A percentile compares a stretch with the other conserved stretches of the same genome.
phyloP scores from a whole-genome alignment of 2,888 invertebrate genomes.

The Tribolium freemani region DNA sequence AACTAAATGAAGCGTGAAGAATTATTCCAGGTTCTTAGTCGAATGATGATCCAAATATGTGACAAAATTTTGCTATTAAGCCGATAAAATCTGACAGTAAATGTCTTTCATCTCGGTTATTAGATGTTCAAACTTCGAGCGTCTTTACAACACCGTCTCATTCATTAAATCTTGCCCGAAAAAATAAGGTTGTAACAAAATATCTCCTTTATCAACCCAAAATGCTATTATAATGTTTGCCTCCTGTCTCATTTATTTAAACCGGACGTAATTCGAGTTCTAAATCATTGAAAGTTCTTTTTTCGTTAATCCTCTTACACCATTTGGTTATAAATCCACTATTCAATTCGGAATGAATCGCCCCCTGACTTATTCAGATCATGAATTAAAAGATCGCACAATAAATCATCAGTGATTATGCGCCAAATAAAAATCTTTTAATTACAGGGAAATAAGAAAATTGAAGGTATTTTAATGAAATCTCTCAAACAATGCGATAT shows the following conservation, averaged over 20 bases:
- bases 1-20: not conserved
- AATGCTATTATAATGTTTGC: not conserved
- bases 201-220: too few relatives aligned
- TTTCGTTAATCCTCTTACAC: not conserved
- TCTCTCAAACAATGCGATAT: not conserved
- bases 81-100: not conserved
- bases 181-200: too few relatives aligned
- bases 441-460: not conserved
- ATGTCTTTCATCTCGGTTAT: not conserved
- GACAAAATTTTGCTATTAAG: too few relatives aligned
- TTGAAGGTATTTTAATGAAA: not conserved
- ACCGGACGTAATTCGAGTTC: not conserved
- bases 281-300: not conserved
- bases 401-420: not conserved
- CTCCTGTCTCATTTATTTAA: not conserved
- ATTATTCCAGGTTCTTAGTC: too few relatives aligned
- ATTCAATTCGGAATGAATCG: not conserved
- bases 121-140: not conserved
- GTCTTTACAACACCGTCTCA: not conserved
- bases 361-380: not conserved
- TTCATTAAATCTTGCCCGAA: too few relatives aligned
- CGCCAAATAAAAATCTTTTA: not conserved
- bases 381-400: not conserved
- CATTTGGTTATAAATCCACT: not conserved
- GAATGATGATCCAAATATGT: too few relatives aligned